Evolutionary conservation across 2,113 vertebrate species (phyloP).

Genomic region (Microcebus griseorufus): DNA sequence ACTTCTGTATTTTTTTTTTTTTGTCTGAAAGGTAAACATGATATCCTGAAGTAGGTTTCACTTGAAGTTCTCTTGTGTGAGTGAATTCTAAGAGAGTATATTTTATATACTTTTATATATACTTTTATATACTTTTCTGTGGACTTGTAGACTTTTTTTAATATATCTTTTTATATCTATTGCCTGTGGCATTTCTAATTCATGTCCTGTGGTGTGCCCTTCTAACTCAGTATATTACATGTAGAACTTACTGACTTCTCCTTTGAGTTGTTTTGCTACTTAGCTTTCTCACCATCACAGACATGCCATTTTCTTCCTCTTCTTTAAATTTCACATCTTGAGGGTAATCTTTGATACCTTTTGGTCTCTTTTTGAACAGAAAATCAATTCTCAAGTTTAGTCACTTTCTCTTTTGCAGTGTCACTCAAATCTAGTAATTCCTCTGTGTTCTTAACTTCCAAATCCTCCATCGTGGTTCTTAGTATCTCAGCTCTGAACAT

Average conservation of each 20-base stretch:
- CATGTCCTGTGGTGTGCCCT: not conserved
- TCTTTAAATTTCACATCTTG: conserved; percentile 55
- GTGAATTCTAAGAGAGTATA: not conserved
- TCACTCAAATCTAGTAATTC: conserved; percentile 64
- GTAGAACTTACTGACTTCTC: not conserved
- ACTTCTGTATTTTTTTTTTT: not conserved
- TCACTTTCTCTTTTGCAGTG: conserved; percentile 55
- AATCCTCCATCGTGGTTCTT: conserved; percentile 4
- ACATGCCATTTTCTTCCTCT: conserved; percentile 42
- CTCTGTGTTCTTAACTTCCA: conserved; percentile 55
- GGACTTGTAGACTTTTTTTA: conserved; percentile 8
- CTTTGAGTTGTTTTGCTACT: conserved; percentile 24
- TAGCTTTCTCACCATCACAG: conserved; percentile 27
- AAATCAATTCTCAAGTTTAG: conserved; percentile 70
- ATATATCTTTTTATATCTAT: not conserved
- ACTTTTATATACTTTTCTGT: not conserved
- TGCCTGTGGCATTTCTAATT: conserved; percentile 11
- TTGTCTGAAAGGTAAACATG: not conserved
- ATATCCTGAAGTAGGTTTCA: not conserved
- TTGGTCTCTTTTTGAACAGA: conserved; percentile 63
- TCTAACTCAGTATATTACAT: conserved; percentile 16
- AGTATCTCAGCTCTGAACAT: conserved; percentile 35
- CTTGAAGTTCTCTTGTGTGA: conserved; percentile 17
- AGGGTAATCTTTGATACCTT: conserved; percentile 55
- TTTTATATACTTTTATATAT: not conserved